These are phyloP conservation scores for Caenorhabditis auriculariae DNA, from an alignment of 2,888 invertebrate species.

Conservation along the genomic window DNA sequence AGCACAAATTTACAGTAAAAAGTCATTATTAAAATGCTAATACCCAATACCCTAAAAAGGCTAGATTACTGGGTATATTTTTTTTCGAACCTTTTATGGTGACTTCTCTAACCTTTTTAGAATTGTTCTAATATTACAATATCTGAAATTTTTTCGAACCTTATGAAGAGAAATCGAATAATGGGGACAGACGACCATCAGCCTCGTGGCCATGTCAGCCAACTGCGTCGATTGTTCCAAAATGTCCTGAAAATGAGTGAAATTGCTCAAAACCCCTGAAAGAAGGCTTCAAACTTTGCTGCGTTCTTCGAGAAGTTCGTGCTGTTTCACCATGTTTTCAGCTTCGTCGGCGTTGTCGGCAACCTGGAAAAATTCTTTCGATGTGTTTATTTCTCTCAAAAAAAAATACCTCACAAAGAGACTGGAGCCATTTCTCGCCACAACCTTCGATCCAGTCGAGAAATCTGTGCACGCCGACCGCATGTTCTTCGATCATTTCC, in stretches of 20 bases:
- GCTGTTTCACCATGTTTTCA: constrained; percentile 75
- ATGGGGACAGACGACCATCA: constrained; percentile 65
- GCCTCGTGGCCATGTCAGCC: constrained; percentile 74
- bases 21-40: too few species aligned
- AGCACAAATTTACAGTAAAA: too few species aligned
- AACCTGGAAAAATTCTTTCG: constrained; percentile 54
- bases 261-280: neutral
- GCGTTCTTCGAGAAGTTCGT: constrained; percentile 72
- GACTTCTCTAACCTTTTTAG: too few species aligned
- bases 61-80: too few species aligned
- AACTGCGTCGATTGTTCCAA: constrained; percentile 79
- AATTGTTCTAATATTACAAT: too few species aligned
- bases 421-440: constrained; percentile 76
- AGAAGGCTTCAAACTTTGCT: neutral
- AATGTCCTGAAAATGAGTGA: constrained; percentile 71
- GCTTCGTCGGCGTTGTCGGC: constrained; percentile 70
- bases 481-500: constrained; percentile 42
- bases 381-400: too few species aligned
- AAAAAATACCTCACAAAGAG: constrained; percentile 76
- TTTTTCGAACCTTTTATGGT: too few species aligned
- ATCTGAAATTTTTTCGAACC: constrained; percentile 9
- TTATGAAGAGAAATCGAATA: constrained; percentile 71
- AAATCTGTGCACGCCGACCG: constrained; percentile 39
- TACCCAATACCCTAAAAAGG: too few species aligned
- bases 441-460: constrained; percentile 68